Evolutionary conservation across 2,888 invertebrate species (phyloP), one percentile per base, ranked within the genome.

Genomic region (Dryobotodes eremita): DNA sequence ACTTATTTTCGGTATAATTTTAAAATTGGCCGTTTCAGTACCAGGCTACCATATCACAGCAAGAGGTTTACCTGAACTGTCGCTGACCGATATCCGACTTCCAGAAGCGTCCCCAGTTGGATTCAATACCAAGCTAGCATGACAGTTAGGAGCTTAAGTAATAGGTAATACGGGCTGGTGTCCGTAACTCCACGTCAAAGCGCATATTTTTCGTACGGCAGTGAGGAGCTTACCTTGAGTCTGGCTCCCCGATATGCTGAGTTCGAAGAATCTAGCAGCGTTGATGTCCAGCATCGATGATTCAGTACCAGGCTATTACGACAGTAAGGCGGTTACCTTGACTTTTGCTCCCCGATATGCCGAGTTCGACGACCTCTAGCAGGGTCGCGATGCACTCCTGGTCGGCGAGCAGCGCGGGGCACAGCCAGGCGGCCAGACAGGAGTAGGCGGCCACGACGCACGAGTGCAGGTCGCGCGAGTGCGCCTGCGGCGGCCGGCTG

Each of bases 241-340:
- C 96, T 99, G 99, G 11, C 99, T 98, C 26, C 99, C 99, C 0
- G 99, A 99, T 78, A 99, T 99, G 75, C 99, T 99, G 55, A 99
- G 97, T 94, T 99, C 99, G 3, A 99, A 99, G 0, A 99, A 99
- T 99, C 99, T 84, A 99, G 97, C 75, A 99, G 98, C 57, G 99
- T 99, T 6, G 26, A 65, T 42, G n/a, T 10, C n/a, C 23, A 53
- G 23, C 11, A 55, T 0, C 11, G 20, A 42, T 6, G 2, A 50
- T 42, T 48, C 17, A 68, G 46, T 80, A 75, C 62, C n/a, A 82
- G 62, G 71, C 59, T 66, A 36, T 2, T 48, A 71, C 17, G 20
- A 65, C 6, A 71, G 26, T 48, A 31, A 48, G 61, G 15, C 48
- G 61, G 6, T 64, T 2, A 84, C 98, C 98, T 69, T 98, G 97